A percentile compares a stretch with the other conserved stretches of the same genome.
Evolutionary conservation across 2,113 vertebrate species (phyloP).

Genomic region (Oreochromis aureus): DNA sequence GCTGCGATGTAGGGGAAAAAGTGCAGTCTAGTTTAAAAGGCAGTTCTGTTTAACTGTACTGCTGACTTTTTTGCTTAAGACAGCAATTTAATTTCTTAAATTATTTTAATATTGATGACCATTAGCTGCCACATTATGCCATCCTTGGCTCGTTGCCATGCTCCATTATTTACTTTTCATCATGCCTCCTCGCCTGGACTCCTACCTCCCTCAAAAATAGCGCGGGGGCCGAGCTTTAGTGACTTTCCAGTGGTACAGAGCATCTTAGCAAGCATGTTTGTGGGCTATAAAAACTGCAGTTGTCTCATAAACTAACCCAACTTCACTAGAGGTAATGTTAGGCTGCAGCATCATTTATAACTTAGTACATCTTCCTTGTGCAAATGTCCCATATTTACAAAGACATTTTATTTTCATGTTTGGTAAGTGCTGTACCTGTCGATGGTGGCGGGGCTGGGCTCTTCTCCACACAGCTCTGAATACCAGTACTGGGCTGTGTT

Average conservation of each 20-base stretch:
- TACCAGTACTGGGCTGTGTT: slow-evolving; percentile 95
- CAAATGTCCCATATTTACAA: background rate
- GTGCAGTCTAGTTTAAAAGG: background rate
- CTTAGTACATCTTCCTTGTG: background rate
- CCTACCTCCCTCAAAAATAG: background rate
- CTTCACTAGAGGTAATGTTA: background rate
- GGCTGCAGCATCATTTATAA: background rate
- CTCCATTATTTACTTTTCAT: background rate
- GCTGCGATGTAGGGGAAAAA: background rate
- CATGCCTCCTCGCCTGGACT: background rate
- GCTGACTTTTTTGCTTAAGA: background rate
- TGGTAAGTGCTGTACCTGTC: slow-evolving; percentile 52
- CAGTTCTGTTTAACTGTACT: background rate
- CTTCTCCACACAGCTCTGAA: slow-evolving; percentile 84
- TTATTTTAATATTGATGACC: background rate
- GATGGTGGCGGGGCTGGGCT: slow-evolving; percentile 71
- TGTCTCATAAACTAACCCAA: background rate
- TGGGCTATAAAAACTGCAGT: background rate
- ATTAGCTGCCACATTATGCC: background rate
- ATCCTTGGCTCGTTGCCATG: background rate
- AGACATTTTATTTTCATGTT: background rate
- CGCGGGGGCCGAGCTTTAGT: background rate
- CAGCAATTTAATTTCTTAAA: background rate
- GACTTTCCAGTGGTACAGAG: background rate
- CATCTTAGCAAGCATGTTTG: background rate